phyloP scores from a whole-genome alignment of 2,888 invertebrate genomes.

The Tetragnatha montana region DNA sequence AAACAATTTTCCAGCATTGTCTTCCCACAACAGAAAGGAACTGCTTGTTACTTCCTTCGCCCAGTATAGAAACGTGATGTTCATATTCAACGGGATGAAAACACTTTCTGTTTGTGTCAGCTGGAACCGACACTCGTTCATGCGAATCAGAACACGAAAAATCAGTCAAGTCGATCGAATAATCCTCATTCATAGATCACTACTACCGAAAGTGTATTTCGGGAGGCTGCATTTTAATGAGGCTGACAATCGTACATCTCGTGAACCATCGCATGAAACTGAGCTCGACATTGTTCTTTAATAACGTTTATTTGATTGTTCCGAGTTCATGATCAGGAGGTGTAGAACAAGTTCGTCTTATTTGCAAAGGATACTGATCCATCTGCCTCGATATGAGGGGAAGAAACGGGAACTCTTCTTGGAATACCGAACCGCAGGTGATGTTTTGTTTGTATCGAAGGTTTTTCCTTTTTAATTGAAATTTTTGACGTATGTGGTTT shows the following conservation, averaged over 20 bases:
- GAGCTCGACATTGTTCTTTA: not conserved
- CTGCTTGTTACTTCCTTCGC: constrained; percentile 19
- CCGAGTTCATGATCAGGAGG: not conserved
- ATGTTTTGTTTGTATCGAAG: not conserved
- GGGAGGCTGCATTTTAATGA: constrained; percentile 26
- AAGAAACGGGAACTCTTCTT: not conserved
- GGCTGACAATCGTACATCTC: constrained; percentile 8
- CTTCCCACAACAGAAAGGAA: not conserved
- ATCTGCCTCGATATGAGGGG: not conserved
- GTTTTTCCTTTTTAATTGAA: no score
- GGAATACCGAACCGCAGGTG: not conserved
- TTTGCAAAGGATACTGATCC: no score
- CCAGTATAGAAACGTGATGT: constrained; percentile 23
- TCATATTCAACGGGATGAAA: constrained; percentile 18
- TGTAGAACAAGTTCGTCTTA: not conserved
- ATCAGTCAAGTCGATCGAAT: constrained; percentile 17
- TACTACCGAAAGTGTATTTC: constrained; percentile 14
- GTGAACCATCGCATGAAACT: not conserved
- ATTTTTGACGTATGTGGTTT: no score
- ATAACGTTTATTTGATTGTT: constrained; percentile 2
- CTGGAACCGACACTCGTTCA: constrained; percentile 7
- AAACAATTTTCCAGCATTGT: not conserved
- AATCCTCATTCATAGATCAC: constrained; percentile 36
- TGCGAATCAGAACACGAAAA: constrained; percentile 31
- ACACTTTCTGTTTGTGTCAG: constrained; percentile 18